These are phyloP conservation scores for Siniperca undulata DNA, from an alignment of 2,797 vertebrate genomes.

Conservation along the genomic window DNA sequence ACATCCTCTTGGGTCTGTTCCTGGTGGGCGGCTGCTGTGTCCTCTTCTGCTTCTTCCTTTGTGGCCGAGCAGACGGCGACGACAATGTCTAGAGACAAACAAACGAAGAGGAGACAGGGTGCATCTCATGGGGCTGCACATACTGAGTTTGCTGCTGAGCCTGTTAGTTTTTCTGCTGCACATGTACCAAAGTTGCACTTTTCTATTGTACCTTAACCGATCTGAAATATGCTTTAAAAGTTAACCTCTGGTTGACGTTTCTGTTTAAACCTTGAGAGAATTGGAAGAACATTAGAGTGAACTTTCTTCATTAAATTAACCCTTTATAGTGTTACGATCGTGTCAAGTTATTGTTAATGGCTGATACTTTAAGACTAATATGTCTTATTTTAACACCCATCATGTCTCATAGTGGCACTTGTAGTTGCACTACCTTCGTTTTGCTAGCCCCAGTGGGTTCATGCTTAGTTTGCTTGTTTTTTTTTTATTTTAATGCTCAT, in stretches of 20 bases:
- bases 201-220: no score
- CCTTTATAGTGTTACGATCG: no score
- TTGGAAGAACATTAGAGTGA: background rate
- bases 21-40: slow-evolving; percentile 5
- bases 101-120: background rate
- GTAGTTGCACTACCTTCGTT: background rate
- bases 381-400: background rate
- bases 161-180: background rate
- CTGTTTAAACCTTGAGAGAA: no score
- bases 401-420: background rate
- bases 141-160: background rate
- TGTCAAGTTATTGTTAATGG: background rate
- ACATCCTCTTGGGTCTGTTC: slow-evolving; percentile 53
- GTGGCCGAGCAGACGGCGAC: slow-evolving; percentile 40
- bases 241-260: background rate
- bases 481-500: background rate
- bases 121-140: background rate
- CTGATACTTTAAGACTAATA: background rate
- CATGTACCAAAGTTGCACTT: background rate
- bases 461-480: background rate
- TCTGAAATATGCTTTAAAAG: no score
- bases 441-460: background rate
- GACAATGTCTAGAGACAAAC: slow-evolving; percentile 31
- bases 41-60: slow-evolving; percentile 35
- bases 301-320: background rate